These are phyloP conservation scores for Taphrorychus bicolor DNA, from an alignment of 2,888 invertebrate genomes.

Conservation along the genomic window DNA sequence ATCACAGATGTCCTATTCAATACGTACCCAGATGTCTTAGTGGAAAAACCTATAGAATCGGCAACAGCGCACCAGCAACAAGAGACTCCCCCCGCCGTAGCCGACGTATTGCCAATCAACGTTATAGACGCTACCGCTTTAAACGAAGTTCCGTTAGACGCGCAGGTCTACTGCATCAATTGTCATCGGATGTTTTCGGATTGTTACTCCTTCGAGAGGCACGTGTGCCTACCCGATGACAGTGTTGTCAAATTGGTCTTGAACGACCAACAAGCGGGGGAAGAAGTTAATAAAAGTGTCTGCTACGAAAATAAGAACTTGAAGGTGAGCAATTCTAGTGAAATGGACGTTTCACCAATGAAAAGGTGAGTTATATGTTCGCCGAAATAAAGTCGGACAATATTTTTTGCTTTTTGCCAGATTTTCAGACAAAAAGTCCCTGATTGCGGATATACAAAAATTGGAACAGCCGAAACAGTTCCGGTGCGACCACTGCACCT, in stretches of 20 bases:
- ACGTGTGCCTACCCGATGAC: slow-evolving; percentile 23
- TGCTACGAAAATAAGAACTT: slow-evolving; percentile 2
- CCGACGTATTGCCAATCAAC: not conserved
- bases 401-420: not conserved
- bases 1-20: too few species aligned
- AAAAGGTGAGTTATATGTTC: not conserved
- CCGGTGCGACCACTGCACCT: slow-evolving; percentile 18
- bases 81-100: not conserved
- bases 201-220: slow-evolving; percentile 39
- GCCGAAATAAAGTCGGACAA: too few species aligned
- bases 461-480: slow-evolving; percentile 9
- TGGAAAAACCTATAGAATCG: too few species aligned
- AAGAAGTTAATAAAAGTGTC: not conserved
- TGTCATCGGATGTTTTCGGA: slow-evolving; percentile 42
- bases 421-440: slow-evolving; percentile 8
- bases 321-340: not conserved
- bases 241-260: not conserved
- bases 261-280: too few species aligned
- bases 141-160: slow-evolving; percentile 15
- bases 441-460: not conserved
- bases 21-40: too few species aligned
- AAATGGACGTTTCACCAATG: not conserved
- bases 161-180: slow-evolving; percentile 44
- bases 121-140: not conserved
- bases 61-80: too few species aligned